Evolutionary conservation across 1,140 invertebrate genomes (phyloP).

Genomic region (Drosophila pseudoobscura): DNA sequence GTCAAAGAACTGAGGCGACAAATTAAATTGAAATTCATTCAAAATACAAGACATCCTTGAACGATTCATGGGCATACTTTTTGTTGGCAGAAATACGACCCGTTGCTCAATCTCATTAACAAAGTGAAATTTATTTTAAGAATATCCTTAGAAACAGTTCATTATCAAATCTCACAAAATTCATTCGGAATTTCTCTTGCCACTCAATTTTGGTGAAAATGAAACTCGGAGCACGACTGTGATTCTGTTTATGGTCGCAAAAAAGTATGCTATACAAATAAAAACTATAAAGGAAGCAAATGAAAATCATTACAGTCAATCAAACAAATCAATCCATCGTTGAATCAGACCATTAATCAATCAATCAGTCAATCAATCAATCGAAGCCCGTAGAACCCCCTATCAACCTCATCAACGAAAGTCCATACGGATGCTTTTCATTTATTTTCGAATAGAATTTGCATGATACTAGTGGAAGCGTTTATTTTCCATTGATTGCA

Average conservation of each 20-base stretch:
- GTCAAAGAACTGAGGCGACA: no score
- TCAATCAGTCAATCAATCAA: conserved; percentile 34
- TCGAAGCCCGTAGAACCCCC: not conserved
- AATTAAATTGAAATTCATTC: not conserved
- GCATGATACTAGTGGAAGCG: conserved; percentile 26
- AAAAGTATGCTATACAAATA: no score
- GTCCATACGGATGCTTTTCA: conserved; percentile 1
- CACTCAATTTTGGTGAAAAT: no score
- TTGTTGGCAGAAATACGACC: no score
- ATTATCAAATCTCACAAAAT: no score
- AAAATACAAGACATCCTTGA: not conserved
- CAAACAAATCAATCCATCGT: conserved; percentile 3
- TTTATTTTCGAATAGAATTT: conserved; percentile 18
- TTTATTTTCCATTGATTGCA: conserved; percentile 36
- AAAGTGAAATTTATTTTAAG: not conserved
- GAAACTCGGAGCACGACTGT: no score
- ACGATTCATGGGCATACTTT: not conserved
- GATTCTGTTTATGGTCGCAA: no score
- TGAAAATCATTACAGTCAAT: conserved; percentile 28
- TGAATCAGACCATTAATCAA: conserved; percentile 43
- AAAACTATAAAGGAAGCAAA: not conserved
- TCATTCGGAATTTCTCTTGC: no score
- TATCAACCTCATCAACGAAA: conserved; percentile 22
- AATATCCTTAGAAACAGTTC: not conserved
- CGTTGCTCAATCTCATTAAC: not conserved